Percentiles rank a stretch among this genome's conserved stretches.
phyloP scores from a whole-genome alignment of 2,113 vertebrate species.

The Macroglossus sobrinus region DNA sequence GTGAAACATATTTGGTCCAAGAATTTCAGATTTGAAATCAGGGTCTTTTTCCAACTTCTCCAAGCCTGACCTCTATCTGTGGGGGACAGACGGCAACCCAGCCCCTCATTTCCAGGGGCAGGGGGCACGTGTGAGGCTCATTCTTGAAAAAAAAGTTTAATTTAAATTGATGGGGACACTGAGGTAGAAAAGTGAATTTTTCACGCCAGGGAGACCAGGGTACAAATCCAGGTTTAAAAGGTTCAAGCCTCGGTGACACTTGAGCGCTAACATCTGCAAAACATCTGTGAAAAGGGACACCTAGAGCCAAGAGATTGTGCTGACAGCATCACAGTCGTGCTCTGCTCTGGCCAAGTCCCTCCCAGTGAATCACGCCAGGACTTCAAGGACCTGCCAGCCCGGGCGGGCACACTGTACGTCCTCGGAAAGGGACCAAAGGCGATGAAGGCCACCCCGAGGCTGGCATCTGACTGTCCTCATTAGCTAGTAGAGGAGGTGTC shows the following conservation, averaged over 20 bases:
- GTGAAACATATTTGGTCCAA: not conserved
- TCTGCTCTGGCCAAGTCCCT: not conserved
- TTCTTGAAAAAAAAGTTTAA: not conserved
- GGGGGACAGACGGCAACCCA: not conserved
- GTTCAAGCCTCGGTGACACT: too few species aligned
- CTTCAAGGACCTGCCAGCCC: not conserved
- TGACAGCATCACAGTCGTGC: not conserved
- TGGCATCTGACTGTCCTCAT: not conserved
- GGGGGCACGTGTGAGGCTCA: not conserved
- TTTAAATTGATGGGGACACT: not conserved
- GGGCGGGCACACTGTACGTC: not conserved
- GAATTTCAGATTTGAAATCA: not conserved
- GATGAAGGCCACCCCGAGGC: not conserved
- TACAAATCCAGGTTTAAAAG: not conserved
- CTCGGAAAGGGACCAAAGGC: not conserved
- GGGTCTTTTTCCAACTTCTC: not conserved
- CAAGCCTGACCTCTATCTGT: not conserved
- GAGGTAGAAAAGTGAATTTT: not conserved
- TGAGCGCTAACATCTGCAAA: not conserved
- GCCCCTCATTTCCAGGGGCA: not conserved
- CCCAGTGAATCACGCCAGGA: not conserved
- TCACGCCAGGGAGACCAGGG: not conserved
- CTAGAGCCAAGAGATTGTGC: not conserved
- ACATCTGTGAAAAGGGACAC: not conserved
- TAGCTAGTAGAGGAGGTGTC: not conserved